These are phyloP conservation scores for Holacanthella duospinosa DNA, from an alignment of 2,888 invertebrate species.

Conservation along the genomic window DNA sequence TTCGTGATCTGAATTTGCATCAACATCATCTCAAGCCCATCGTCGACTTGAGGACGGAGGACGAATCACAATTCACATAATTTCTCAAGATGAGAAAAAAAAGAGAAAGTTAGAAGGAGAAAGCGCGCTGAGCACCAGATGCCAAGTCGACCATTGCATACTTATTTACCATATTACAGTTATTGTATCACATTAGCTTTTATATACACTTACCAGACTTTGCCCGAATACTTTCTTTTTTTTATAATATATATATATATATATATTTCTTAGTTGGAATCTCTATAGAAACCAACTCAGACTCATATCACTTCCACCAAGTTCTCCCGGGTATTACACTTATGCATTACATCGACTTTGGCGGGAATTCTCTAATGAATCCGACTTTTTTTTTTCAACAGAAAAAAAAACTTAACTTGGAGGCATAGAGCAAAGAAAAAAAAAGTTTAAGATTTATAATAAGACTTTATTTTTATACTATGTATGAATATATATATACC, in stretches of 20 bases:
- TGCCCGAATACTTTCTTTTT: too few species aligned
- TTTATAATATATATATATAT: too few species aligned
- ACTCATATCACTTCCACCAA: too few species aligned
- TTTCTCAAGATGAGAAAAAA: constrained; percentile 1
- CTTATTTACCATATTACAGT: constrained; percentile 1
- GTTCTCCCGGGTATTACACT: constrained; percentile 4
- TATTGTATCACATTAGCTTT: not conserved
- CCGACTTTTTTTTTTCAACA: not conserved
- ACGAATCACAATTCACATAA: constrained; percentile 2
- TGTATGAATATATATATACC: too few species aligned
- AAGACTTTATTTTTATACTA: too few species aligned
- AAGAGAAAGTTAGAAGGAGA: not conserved
- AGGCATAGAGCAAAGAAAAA: too few species aligned
- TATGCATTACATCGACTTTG: not conserved
- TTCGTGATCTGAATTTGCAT: constrained; percentile 37
- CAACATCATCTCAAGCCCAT: constrained; percentile 29
- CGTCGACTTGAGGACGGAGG: constrained; percentile 18
- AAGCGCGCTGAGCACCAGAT: constrained; percentile 1
- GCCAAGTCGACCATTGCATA: constrained; percentile 6
- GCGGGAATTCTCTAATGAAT: not conserved
- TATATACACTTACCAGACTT: not conserved
- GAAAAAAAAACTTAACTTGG: not conserved
- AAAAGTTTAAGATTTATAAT: too few species aligned
- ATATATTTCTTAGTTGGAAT: too few species aligned
- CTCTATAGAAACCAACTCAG: too few species aligned